Conservation (phyloP, 2,888 invertebrate species). For the Alcis repandata region DNA sequence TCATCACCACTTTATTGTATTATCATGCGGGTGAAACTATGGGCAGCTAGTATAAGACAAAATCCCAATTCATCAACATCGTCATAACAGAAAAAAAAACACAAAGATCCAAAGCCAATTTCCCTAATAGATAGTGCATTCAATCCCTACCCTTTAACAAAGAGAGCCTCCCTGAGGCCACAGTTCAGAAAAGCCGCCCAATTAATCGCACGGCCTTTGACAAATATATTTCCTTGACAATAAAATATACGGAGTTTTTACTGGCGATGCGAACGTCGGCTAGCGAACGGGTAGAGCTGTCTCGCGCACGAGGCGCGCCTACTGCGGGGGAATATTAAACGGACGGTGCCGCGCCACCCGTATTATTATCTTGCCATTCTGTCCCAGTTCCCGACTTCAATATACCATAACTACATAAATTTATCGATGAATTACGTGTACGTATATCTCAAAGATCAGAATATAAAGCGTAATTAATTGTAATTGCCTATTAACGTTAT, state of each 20-base stretch:
- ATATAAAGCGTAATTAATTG: constrained; percentile 39
- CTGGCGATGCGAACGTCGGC: constrained; percentile 66
- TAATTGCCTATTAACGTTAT: constrained; percentile 44
- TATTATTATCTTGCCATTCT: constrained; percentile 73
- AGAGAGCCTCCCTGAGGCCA: constrained; percentile 60
- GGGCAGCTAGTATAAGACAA: no score
- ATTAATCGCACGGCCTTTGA: constrained; percentile 80
- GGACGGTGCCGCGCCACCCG: constrained; percentile 61
- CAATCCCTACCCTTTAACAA: constrained; percentile 39
- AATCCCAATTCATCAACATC: background rate
- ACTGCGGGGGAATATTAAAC: constrained; percentile 82
- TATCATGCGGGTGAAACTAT: no score
- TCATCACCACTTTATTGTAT: no score
- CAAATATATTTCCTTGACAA: constrained; percentile 84
- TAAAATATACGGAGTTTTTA: constrained; percentile 83
- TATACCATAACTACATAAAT: constrained; percentile 56
- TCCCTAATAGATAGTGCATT: constrained; percentile 36
- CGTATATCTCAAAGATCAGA: constrained; percentile 27
- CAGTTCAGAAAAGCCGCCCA: constrained; percentile 71
- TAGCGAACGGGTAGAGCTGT: constrained; percentile 78
- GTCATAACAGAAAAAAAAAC: background rate
- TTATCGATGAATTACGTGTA: constrained; percentile 38
- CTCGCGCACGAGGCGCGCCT: constrained; percentile 75
- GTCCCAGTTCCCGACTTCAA: constrained; percentile 54
- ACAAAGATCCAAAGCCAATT: constrained; percentile 35